phyloP scores from a whole-genome alignment of 2,888 invertebrate species.

The Meta bourneti region DNA sequence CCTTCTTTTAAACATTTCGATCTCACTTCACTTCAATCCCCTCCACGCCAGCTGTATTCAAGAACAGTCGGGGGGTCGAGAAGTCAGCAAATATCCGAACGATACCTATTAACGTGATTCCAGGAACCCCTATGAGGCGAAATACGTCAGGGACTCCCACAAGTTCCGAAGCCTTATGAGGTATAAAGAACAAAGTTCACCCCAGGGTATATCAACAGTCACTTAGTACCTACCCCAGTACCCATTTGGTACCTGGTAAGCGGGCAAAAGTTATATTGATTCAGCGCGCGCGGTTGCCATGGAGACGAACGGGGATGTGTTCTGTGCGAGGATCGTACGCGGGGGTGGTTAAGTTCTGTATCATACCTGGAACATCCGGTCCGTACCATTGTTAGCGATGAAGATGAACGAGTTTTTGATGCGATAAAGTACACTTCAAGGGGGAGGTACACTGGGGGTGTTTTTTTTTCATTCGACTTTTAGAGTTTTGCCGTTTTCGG shows the following conservation, averaged over 20 bases:
- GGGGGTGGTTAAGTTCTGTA: conserved; percentile 32
- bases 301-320: conserved; percentile 19
- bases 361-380: conserved; percentile 71
- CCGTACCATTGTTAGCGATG: conserved; percentile 26
- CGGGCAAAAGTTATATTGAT: conserved; percentile 62
- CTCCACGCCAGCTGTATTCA: background rate
- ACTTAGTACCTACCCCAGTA: conserved; percentile 67
- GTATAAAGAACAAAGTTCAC: conserved; percentile 44
- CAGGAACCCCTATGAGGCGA: background rate
- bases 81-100: background rate
- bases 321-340: too few species aligned
- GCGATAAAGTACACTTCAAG: conserved; percentile 47
- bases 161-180: conserved; percentile 34
- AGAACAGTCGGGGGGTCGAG: background rate
- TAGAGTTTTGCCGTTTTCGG: background rate
- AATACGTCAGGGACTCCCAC: background rate
- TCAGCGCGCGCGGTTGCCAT: conserved; percentile 56
- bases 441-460: conserved; percentile 22
- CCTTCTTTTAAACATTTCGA: background rate
- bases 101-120: background rate
- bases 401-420: conserved; percentile 65
- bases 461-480: conserved; percentile 18
- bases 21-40: conserved; percentile 21
- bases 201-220: conserved; percentile 66
- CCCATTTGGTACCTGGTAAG: conserved; percentile 53